Conservation (phyloP, 2,797 vertebrate species). For the Oreortyx pictus region DNA sequence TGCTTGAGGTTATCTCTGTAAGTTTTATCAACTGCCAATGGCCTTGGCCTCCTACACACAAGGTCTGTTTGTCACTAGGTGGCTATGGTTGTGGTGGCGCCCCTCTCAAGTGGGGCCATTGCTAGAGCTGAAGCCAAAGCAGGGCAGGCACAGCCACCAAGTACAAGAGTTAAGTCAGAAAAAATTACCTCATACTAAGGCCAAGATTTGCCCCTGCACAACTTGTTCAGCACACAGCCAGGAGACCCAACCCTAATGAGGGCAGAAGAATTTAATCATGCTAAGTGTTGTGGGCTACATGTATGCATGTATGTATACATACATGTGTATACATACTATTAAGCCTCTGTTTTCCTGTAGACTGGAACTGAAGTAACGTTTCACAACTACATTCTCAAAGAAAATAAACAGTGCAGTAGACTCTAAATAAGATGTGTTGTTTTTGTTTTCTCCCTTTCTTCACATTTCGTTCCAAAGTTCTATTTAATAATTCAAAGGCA, state of each 20-base stretch:
- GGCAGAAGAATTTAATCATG: background rate
- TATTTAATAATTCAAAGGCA: slow-evolving; percentile 2
- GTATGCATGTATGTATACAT: background rate
- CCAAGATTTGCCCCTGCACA: fast-evolving
- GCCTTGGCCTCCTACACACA: background rate
- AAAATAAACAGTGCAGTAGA: background rate
- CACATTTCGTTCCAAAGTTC: background rate
- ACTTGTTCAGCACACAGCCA: fast-evolving
- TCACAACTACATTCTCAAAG: background rate
- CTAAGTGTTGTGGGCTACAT: background rate
- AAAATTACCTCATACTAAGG: background rate
- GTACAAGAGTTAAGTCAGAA: fast-evolving
- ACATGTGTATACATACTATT: background rate
- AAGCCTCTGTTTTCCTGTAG: background rate
- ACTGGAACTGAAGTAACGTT: background rate
- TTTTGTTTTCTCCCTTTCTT: background rate
- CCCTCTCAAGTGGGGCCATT: fast-evolving
- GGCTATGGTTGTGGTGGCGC: fast-evolving
- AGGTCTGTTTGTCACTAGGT: background rate
- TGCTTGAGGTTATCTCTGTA: background rate
- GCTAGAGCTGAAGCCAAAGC: background rate
- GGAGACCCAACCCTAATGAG: fast-evolving
- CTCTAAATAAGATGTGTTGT: background rate
- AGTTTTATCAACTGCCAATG: background rate
- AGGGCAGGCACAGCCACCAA: background rate